These are phyloP conservation scores for Ormyrus nitidulus DNA, from an alignment of 2,888 invertebrate species.

Conservation along the genomic window DNA sequence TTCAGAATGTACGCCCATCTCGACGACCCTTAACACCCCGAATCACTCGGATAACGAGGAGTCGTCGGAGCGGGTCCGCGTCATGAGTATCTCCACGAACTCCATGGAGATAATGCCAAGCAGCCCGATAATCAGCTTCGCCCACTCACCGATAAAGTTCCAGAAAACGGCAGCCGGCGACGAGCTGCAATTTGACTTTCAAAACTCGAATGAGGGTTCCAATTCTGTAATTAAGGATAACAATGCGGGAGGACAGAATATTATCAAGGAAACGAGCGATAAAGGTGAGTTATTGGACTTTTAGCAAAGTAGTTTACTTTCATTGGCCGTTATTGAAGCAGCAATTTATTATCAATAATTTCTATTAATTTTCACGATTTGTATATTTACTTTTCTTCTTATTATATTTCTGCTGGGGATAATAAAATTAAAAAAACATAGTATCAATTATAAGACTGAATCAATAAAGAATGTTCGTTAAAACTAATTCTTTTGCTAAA, in stretches of 20 bases:
- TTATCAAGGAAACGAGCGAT: neutral
- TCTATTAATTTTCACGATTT: too few relatives aligned
- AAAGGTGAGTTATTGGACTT: constrained; percentile 34
- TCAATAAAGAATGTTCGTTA: too few relatives aligned
- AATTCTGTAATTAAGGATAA: constrained; percentile 29
- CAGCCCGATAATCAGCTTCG: constrained; percentile 72
- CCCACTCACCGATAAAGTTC: constrained; percentile 68
- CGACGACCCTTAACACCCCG: constrained; percentile 72
- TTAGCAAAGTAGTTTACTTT: too few relatives aligned
- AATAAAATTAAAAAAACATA: too few relatives aligned
- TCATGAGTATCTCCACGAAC: constrained; percentile 63
- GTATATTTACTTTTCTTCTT: too few relatives aligned
- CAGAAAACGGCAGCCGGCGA: constrained; percentile 57
- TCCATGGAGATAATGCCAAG: constrained; percentile 72
- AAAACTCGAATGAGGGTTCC: constrained; percentile 53
- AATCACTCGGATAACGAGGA: constrained; percentile 73
- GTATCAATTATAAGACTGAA: too few relatives aligned
- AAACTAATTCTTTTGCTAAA: too few relatives aligned
- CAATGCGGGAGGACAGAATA: neutral
- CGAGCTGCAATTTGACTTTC: constrained; percentile 66
- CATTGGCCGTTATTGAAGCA: too few relatives aligned
- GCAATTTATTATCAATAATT: too few relatives aligned
- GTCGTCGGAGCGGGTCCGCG: constrained; percentile 63
- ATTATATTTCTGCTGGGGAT: too few relatives aligned
- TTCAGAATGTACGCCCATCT: constrained; percentile 71